phyloP scores from a whole-genome alignment of 2,797 vertebrate species.

The Phataginus tricuspis region DNA sequence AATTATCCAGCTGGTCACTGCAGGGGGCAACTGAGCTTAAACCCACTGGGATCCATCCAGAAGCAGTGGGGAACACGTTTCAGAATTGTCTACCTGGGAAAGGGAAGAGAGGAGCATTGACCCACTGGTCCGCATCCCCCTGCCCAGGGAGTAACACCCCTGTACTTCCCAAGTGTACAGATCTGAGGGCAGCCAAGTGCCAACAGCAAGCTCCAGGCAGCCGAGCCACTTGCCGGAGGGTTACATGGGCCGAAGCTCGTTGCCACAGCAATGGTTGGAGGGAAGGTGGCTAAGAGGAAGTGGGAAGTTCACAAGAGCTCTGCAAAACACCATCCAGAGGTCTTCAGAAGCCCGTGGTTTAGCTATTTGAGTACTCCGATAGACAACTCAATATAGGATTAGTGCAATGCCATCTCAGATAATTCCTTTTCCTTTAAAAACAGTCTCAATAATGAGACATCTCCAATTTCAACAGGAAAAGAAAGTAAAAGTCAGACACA shows the following conservation, averaged over 20 bases:
- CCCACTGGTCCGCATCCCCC: neutral
- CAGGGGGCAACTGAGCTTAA: neutral
- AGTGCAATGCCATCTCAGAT: neutral
- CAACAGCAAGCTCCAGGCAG: neutral
- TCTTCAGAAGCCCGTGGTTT: neutral
- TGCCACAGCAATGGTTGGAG: neutral
- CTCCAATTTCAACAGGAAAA: conserved; percentile 9
- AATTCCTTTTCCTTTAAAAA: conserved; percentile 40
- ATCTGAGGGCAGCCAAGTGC: neutral
- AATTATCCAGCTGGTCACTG: neutral
- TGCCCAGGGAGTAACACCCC: neutral
- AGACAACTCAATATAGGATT: neutral
- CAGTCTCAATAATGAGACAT: neutral
- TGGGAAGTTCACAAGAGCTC: neutral
- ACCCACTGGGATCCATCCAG: neutral
- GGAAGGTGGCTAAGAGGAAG: neutral
- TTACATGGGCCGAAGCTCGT: neutral
- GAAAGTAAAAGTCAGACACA: neutral
- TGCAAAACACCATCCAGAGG: neutral
- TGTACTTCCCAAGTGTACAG: neutral
- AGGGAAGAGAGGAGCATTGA: neutral
- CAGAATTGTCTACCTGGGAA: neutral
- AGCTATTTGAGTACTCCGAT: neutral
- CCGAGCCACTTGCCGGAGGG: neutral
- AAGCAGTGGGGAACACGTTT: neutral